Percentiles rank a stretch among this genome's conserved stretches.
Evolutionary conservation across 2,888 invertebrate species (phyloP).

Genomic region (Lithophane semibrunnea): DNA sequence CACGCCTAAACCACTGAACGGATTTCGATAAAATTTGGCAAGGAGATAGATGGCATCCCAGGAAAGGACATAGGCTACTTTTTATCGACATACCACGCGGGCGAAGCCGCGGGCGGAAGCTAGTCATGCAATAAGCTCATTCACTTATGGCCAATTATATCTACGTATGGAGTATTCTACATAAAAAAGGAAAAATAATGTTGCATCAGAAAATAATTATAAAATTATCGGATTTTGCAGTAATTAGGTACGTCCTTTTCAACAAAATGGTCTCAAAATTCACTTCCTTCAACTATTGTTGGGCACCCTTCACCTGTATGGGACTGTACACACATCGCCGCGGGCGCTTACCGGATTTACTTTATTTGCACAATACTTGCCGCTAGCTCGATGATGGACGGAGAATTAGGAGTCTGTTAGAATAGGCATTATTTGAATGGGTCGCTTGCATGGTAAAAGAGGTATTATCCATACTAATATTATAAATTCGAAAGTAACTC

Average conservation of each 20-base stretch:
- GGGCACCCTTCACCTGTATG: slow-evolving; percentile 71
- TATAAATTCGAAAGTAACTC: too few relatives aligned
- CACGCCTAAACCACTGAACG: too few relatives aligned
- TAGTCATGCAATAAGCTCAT: too few relatives aligned
- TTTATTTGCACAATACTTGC: slow-evolving; percentile 86
- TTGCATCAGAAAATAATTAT: slow-evolving; percentile 8
- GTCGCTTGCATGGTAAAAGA: neutral
- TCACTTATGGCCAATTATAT: neutral
- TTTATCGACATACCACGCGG: too few relatives aligned
- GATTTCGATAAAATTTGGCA: too few relatives aligned
- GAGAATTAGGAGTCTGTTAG: slow-evolving; percentile 24
- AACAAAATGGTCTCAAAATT: slow-evolving; percentile 50
- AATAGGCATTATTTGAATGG: neutral
- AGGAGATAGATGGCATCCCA: too few relatives aligned
- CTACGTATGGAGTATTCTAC: too few relatives aligned
- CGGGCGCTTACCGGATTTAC: slow-evolving; percentile 85
- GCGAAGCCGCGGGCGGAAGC: too few relatives aligned
- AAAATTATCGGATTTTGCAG: slow-evolving; percentile 49
- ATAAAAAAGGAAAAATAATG: neutral
- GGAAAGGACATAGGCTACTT: too few relatives aligned
- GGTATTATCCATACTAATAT: neutral
- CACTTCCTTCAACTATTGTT: slow-evolving; percentile 70
- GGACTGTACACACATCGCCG: slow-evolving; percentile 71
- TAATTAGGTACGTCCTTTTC: slow-evolving; percentile 45
- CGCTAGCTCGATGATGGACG: slow-evolving; percentile 30